Evolutionary conservation across 2,797 vertebrate genomes (phyloP).

Genomic region (Chelidonichthys spinosus): DNA sequence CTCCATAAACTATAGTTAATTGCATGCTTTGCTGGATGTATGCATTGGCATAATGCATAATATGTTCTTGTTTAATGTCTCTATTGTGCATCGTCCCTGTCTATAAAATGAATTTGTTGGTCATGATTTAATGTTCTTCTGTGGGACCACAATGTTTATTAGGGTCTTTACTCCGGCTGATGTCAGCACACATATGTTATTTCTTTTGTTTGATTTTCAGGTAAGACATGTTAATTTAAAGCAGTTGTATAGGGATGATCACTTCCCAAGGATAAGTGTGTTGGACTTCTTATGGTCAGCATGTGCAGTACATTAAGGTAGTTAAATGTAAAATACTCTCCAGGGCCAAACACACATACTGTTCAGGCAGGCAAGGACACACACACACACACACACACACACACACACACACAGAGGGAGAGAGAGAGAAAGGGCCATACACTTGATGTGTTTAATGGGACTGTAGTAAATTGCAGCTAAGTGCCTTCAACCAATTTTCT

Average conservation of each 20-base stretch:
- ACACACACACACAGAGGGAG: slow-evolving; percentile 7
- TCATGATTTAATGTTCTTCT: neutral
- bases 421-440: slow-evolving; percentile 24
- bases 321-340: slow-evolving; percentile 48
- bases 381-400: slow-evolving; percentile 7
- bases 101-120: neutral
- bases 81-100: no score
- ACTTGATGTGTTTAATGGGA: slow-evolving; percentile 77
- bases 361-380: neutral
- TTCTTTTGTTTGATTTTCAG: neutral
- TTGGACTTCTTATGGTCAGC: neutral
- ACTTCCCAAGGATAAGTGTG: neutral
- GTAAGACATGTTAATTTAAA: neutral
- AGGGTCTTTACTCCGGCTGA: neutral
- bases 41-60: no score
- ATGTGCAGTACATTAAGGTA: slow-evolving; percentile 42
- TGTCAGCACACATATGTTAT: neutral
- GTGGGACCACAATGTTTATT: neutral
- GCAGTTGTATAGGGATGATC: neutral
- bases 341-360: neutral
- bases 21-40: no score
- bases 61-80: no score
- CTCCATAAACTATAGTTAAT: neutral
- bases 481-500: slow-evolving; percentile 77
- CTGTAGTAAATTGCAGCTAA: slow-evolving; percentile 76